Evolutionary conservation across 2,113 vertebrate genomes (phyloP).

Genomic region (Phasianus colchicus): DNA sequence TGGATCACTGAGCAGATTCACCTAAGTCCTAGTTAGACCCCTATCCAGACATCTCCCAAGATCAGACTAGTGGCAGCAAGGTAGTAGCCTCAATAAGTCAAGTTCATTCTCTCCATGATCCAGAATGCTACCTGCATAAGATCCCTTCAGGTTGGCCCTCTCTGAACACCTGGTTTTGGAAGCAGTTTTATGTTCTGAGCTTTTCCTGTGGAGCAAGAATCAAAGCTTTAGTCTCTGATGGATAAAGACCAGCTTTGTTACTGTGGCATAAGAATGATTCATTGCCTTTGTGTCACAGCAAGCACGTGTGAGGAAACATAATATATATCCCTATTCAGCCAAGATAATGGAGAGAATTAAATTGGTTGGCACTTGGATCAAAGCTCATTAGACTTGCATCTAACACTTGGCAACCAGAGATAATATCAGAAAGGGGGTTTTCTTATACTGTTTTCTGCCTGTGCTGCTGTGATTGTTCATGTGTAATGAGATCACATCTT

Average conservation of each 20-base stretch:
- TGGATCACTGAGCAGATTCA: background rate
- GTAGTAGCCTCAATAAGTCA: background rate
- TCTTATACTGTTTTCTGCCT: slow-evolving; percentile 14
- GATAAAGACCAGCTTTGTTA: background rate
- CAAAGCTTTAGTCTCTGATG: slow-evolving; percentile 11
- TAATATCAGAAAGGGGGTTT: slow-evolving; percentile 29
- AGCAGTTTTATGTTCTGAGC: background rate
- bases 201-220: background rate
- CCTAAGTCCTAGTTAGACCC: background rate
- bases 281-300: background rate
- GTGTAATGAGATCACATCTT: slow-evolving; percentile 44
- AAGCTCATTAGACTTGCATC: slow-evolving; percentile 48
- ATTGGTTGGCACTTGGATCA: slow-evolving; percentile 37
- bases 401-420: slow-evolving; percentile 41
- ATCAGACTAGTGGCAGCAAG: background rate
- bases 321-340: slow-evolving; percentile 40
- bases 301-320: slow-evolving; percentile 39
- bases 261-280: background rate
- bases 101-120: background rate
- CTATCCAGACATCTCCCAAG: background rate
- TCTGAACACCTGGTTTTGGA: background rate
- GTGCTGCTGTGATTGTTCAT: slow-evolving; percentile 22
- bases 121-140: background rate
- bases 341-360: slow-evolving; percentile 54
- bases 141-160: background rate